Conservation (phyloP, 1,140 invertebrate species). For the Hyphantria cunea region DNA sequence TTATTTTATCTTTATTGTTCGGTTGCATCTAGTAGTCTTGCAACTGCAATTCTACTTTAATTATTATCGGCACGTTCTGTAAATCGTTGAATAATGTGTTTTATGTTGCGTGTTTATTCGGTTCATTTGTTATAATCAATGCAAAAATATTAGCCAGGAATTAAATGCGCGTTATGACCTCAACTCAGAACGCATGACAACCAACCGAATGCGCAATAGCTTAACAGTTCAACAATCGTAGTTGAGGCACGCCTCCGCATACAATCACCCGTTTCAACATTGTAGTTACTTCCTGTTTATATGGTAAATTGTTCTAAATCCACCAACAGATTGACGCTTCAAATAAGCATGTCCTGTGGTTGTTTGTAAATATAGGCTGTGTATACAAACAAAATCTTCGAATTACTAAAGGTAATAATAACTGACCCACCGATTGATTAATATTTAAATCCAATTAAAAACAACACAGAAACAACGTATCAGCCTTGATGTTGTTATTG, state of each 20-base stretch:
- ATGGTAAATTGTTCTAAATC: conserved; percentile 42
- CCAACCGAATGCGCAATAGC: conserved; percentile 58
- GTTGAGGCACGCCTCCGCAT: conserved; percentile 54
- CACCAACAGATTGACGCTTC: conserved; percentile 32
- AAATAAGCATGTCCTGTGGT: conserved; percentile 2
- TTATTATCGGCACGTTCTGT: conserved; percentile 10
- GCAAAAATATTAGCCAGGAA: conserved; percentile 44
- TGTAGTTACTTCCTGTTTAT: conserved; percentile 64
- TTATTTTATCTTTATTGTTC: conserved; percentile 22
- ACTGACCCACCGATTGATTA: conserved; percentile 36
- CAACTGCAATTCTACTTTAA: conserved; percentile 9
- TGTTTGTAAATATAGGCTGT: conserved; percentile 16
- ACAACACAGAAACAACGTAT: conserved; percentile 33
- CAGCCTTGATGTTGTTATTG: conserved; percentile 40
- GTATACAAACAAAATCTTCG: conserved; percentile 16
- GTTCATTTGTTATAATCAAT: conserved; percentile 29
- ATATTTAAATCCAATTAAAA: conserved; percentile 42
- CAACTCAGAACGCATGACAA: conserved; percentile 37
- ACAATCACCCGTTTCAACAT: conserved; percentile 60
- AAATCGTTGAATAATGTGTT: conserved; percentile 16
- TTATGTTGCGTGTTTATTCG: conserved; percentile 21
- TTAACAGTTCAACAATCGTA: conserved; percentile 52
- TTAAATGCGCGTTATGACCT: conserved; percentile 50
- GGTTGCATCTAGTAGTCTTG: background rate
- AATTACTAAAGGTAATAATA: background rate